A percentile compares a stretch with the other conserved stretches of the same genome.
phyloP scores from a whole-genome alignment of 2,888 invertebrate genomes.

The Parnassius apollo region DNA sequence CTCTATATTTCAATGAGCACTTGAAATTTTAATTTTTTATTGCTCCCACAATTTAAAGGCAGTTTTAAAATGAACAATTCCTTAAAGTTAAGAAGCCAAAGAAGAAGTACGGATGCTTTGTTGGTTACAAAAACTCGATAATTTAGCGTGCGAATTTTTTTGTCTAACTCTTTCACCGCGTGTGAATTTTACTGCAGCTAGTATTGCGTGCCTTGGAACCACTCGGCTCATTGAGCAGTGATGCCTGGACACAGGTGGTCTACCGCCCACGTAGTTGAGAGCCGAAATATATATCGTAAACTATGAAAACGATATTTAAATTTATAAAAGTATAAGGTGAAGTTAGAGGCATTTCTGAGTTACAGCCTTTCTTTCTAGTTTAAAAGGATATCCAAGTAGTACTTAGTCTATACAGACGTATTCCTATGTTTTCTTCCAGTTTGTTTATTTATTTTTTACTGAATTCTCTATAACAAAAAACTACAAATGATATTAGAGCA shows the following conservation, averaged over 20 bases:
- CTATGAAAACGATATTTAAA: not conserved
- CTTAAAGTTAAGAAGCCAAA: constrained; percentile 24
- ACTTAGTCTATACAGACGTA: too few relatives aligned
- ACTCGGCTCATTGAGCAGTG: constrained; percentile 60
- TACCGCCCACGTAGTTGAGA: constrained; percentile 52
- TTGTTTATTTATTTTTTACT: too few relatives aligned
- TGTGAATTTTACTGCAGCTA: constrained; percentile 37
- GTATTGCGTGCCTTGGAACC: constrained; percentile 40
- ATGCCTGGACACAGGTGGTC: constrained; percentile 56
- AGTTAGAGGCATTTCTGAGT: too few relatives aligned
- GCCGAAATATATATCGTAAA: constrained; percentile 1
- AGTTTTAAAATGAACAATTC: constrained; percentile 4
- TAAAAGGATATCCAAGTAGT: too few relatives aligned
- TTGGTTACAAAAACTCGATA: constrained; percentile 6
- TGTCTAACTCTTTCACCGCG: constrained; percentile 28
- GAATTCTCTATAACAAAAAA: too few relatives aligned
- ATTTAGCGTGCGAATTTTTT: constrained; percentile 21
- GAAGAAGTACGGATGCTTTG: constrained; percentile 26
- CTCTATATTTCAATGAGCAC: not conserved
- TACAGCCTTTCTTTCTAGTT: too few relatives aligned
- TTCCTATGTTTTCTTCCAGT: too few relatives aligned
- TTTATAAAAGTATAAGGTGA: not conserved
- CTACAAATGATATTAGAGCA: too few relatives aligned
- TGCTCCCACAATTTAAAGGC: not conserved
- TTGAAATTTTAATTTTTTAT: not conserved